Evolutionary conservation across 2,888 invertebrate species (phyloP).

Genomic region (Acrobasis consociella): DNA sequence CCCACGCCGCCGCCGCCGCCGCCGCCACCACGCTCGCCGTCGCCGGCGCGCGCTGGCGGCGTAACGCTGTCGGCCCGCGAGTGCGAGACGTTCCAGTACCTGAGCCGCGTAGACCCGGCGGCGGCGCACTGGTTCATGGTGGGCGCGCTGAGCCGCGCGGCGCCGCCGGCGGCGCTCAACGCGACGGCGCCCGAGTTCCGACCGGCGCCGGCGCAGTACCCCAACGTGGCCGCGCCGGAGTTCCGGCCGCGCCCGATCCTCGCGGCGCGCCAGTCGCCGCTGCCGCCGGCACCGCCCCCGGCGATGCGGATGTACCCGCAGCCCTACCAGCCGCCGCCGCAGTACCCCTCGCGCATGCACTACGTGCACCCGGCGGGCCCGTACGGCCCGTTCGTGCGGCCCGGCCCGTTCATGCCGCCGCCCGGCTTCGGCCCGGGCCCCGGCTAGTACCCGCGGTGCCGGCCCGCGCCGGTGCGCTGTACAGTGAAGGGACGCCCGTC

Average conservation of each 20-base stretch:
- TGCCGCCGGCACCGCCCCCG: slow-evolving; percentile 1
- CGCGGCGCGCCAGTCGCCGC: slow-evolving; percentile 21
- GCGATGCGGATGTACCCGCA: background rate
- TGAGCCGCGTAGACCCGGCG: slow-evolving; percentile 47
- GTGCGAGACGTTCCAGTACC: slow-evolving; percentile 50
- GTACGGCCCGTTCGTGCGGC: slow-evolving; percentile 4
- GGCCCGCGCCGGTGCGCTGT: background rate
- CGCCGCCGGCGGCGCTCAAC: slow-evolving; percentile 26
- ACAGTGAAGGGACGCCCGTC: background rate
- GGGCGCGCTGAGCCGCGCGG: slow-evolving; percentile 46
- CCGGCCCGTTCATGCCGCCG: slow-evolving; percentile 3
- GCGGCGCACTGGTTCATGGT: slow-evolving; percentile 60
- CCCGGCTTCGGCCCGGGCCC: slow-evolving; percentile 16
- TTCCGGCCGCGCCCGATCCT: slow-evolving; percentile 26
- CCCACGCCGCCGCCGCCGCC: slow-evolving; percentile 12
- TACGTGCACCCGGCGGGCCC: background rate
- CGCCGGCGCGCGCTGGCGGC: slow-evolving; percentile 20
- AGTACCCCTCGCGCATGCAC: background rate
- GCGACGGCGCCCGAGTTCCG: slow-evolving; percentile 12
- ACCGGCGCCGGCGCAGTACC: slow-evolving; percentile 25
- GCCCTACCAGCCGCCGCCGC: background rate
- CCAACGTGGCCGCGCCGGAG: slow-evolving; percentile 28
- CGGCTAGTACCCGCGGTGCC: background rate
- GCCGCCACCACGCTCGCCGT: slow-evolving; percentile 19
- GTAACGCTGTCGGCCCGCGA: slow-evolving; percentile 50